Conservation (phyloP, 2,113 vertebrate genomes). For the Hippolais icterina region DNA sequence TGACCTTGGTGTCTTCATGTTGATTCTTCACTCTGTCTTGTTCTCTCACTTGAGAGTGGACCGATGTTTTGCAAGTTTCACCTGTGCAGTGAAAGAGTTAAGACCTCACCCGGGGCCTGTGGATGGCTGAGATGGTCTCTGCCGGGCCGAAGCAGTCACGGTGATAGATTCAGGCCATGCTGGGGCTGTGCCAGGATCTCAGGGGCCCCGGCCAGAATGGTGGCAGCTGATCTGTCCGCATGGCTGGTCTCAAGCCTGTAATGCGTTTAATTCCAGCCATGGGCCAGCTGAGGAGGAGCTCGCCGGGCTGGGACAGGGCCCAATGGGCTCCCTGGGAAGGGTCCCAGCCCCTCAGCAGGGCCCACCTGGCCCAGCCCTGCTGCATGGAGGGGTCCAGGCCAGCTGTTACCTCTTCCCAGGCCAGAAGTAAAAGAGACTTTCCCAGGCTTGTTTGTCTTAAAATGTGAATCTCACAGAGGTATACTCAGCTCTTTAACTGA, state of each 20-base stretch:
- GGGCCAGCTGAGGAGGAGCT: background rate
- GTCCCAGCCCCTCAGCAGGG: background rate
- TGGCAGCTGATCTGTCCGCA: too few species aligned
- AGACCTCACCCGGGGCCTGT: background rate
- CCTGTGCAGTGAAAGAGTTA: background rate
- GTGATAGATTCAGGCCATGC: background rate
- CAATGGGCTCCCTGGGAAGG: rapidly evolving
- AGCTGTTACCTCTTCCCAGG: background rate
- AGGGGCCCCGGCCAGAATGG: background rate
- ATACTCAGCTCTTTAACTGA: background rate
- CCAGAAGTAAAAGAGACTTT: background rate
- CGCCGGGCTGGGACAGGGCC: too few species aligned
- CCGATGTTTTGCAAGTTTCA: background rate
- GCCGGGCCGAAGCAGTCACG: background rate
- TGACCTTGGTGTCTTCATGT: background rate
- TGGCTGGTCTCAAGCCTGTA: too few species aligned
- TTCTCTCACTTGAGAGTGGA: background rate
- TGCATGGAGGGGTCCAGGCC: background rate
- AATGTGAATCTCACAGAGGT: background rate
- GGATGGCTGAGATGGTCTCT: background rate
- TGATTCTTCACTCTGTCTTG: background rate
- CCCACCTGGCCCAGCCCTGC: too few species aligned
- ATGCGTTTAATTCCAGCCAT: background rate
- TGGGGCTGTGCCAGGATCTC: background rate
- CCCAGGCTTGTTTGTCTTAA: background rate